phyloP scores from a whole-genome alignment of 35 echinoderm and acorn worm genomes.

The Heliocidaris erythrogramma region DNA sequence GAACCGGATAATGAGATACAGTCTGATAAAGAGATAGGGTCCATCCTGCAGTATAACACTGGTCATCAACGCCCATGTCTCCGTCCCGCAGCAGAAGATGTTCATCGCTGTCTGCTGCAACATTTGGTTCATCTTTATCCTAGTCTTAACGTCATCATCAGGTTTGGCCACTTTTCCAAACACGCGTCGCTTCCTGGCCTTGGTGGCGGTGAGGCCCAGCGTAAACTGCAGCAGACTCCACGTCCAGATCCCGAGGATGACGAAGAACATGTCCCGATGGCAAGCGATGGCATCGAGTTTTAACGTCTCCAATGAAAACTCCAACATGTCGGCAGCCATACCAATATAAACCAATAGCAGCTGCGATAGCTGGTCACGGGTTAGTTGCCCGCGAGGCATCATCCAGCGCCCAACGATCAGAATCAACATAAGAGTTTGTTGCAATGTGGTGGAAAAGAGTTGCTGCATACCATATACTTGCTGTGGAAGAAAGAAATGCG shows the following conservation, averaged over 20 bases:
- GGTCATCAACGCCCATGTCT: conserved; percentile 84
- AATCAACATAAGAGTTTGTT: conserved; percentile 89
- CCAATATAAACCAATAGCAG: conserved; percentile 91
- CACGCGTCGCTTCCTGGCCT: conserved; percentile 68
- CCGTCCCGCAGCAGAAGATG: conserved; percentile 68
- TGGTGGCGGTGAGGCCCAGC: conserved; percentile 79
- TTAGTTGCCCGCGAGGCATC: conserved; percentile 77
- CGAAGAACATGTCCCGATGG: conserved; percentile 48
- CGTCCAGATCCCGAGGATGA: conserved; percentile 74
- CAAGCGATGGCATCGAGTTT: conserved; percentile 73
- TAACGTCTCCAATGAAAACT: conserved; percentile 85
- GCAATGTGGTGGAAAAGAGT: conserved; percentile 55
- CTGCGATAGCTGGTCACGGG: conserved; percentile 84
- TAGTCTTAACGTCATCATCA: conserved; percentile 29
- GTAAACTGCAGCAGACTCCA: conserved; percentile 88
- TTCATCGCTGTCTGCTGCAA: conserved; percentile 41
- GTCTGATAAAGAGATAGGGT: conserved; percentile 74
- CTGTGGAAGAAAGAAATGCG: conserved; percentile 45
- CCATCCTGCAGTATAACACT: conserved; percentile 84
- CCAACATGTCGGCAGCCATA: conserved; percentile 96
- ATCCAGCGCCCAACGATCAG: conserved; percentile 87
- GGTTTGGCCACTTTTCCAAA: conserved; percentile 55
- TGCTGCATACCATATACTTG: conserved; percentile 57
- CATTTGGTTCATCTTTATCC: not conserved
- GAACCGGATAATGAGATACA: conserved; percentile 78